These are phyloP conservation scores for Antigone vipio DNA, from an alignment of 2,113 vertebrate genomes.

Conservation along the genomic window DNA sequence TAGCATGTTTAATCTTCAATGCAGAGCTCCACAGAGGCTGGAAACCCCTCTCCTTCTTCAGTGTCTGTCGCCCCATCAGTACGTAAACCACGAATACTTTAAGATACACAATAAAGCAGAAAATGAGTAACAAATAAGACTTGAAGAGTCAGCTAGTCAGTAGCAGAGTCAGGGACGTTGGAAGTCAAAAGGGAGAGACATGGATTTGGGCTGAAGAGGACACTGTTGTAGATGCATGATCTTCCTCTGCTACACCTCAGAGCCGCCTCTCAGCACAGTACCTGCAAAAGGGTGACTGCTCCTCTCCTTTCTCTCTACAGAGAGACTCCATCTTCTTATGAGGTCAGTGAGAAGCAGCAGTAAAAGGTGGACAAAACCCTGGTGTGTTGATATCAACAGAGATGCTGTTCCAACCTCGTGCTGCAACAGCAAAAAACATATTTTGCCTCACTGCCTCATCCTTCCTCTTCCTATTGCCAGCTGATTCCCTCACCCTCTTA, in stretches of 20 bases:
- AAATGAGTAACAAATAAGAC: neutral
- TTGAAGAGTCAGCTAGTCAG: neutral
- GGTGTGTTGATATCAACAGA: neutral
- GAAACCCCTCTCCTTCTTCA: neutral
- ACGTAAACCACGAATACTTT: neutral
- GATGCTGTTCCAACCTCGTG: neutral
- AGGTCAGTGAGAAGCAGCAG: neutral
- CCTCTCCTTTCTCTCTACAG: neutral
- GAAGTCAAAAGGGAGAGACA: neutral
- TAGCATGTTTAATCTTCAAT: neutral
- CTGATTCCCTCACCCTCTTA: neutral
- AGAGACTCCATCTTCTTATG: neutral
- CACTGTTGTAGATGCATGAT: neutral
- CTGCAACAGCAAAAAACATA: neutral
- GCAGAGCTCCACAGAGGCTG: neutral
- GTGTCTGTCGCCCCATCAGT: neutral
- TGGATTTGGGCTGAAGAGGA: neutral
- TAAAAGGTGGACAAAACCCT: neutral
- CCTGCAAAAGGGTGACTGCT: neutral
- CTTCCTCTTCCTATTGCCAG: neutral
- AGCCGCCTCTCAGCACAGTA: neutral
- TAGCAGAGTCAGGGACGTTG: neutral
- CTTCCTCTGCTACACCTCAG: neutral
- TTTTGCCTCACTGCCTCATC: neutral
- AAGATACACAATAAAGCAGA: neutral